Evolutionary conservation across 2,797 vertebrate species (phyloP).

Genomic region (Pseudochirops cupreus): DNA sequence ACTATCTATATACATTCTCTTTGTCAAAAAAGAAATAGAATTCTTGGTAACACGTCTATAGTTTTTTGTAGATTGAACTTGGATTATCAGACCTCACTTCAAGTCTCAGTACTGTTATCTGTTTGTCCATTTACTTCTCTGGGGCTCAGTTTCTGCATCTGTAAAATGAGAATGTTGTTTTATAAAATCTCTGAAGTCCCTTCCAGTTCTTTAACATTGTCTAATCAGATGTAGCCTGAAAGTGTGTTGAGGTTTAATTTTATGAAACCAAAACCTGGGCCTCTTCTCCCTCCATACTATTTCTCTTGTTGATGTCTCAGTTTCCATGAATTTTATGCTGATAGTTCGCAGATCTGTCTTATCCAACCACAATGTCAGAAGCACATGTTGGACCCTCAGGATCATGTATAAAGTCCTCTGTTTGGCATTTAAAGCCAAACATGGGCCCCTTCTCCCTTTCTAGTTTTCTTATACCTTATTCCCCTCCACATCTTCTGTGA

Average conservation of each 20-base stretch:
- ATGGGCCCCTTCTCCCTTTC: background rate
- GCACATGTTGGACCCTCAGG: background rate
- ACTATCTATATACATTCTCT: background rate
- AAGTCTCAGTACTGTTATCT: background rate
- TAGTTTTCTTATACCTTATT: background rate
- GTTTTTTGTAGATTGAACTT: conserved; percentile 43
- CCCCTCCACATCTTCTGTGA: background rate
- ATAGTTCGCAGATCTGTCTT: background rate
- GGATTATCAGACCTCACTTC: background rate
- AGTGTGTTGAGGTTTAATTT: background rate
- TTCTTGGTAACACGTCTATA: background rate
- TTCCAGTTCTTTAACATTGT: background rate
- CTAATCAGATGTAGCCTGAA: background rate
- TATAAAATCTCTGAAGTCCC: background rate
- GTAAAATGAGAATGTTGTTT: background rate
- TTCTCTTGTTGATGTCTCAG: background rate
- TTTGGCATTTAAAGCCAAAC: background rate
- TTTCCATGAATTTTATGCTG: background rate
- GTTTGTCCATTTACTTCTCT: background rate
- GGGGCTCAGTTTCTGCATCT: background rate
- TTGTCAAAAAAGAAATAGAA: background rate
- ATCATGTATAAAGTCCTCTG: background rate
- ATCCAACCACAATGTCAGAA: background rate
- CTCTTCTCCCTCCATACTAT: background rate
- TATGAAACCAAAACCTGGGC: background rate